Evolutionary conservation across 1,140 invertebrate species (phyloP).

Genomic region (Geopemphigus sp.): DNA sequence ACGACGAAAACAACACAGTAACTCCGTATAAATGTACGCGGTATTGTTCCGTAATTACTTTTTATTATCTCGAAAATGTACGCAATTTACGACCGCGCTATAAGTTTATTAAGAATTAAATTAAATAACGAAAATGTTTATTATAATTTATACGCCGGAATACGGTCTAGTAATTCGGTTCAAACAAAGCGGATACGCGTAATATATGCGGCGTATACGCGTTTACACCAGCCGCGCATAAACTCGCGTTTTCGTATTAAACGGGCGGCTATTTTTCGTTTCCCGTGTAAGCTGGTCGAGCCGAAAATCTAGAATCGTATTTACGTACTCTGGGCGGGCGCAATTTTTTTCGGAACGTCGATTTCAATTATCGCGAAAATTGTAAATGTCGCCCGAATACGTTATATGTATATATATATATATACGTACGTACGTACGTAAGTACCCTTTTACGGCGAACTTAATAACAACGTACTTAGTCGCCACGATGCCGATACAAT

Average conservation of each 20-base stretch:
- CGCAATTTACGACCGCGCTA: background rate
- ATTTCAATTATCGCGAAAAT: no score
- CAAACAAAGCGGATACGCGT: background rate
- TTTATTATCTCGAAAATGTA: background rate
- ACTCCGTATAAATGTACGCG: background rate
- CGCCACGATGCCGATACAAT: no score
- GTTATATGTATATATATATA: no score
- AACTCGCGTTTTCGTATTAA: constrained; percentile 11
- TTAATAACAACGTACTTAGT: no score
- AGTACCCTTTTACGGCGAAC: no score
- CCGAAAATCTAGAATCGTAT: no score
- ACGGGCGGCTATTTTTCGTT: background rate
- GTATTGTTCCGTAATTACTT: background rate
- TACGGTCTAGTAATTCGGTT: constrained; percentile 1
- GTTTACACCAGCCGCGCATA: no score
- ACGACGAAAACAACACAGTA: background rate
- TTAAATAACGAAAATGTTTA: constrained; percentile 5
- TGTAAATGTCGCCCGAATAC: no score
- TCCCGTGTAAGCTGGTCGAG: background rate
- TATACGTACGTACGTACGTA: no score
- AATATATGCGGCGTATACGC: background rate
- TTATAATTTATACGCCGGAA: background rate
- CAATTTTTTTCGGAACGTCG: no score
- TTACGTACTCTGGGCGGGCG: background rate
- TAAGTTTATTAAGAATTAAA: background rate